Percentiles rank a stretch among this genome's conserved stretches.
Evolutionary conservation across 2,113 vertebrate genomes (phyloP).

Genomic region (Synodontis membranacea): DNA sequence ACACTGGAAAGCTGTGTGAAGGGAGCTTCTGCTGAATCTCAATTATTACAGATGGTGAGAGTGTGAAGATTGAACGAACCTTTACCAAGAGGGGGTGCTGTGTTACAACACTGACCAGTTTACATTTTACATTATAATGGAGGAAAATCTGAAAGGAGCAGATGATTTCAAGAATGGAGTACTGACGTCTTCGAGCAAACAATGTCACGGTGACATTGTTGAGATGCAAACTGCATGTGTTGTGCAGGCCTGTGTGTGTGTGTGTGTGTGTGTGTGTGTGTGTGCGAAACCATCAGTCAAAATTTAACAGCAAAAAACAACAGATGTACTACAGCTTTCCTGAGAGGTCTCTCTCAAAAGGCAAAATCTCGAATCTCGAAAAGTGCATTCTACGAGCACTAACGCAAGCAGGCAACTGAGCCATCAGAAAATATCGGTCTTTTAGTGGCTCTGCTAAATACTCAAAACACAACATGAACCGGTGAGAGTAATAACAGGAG

Average conservation of each 20-base stretch:
- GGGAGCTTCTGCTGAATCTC: neutral
- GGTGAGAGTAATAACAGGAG: neutral
- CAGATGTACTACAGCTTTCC: neutral
- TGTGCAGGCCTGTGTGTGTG: neutral
- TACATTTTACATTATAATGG: neutral
- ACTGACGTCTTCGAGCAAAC: neutral
- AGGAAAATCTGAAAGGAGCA: neutral
- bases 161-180: neutral
- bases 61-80: neutral
- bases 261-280: too few species aligned
- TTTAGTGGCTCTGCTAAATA: neutral
- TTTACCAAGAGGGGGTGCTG: conserved; percentile 11
- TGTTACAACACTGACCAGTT: conserved; percentile 6
- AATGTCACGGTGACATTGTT: neutral
- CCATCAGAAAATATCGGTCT: neutral
- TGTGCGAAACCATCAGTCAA: neutral
- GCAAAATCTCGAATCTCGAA: neutral
- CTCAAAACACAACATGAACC: neutral
- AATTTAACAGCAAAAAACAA: neutral
- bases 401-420: neutral
- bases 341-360: neutral
- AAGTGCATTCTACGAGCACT: neutral
- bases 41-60: neutral
- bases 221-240: neutral
- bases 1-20: neutral